phyloP scores from a whole-genome alignment of 1,140 invertebrate genomes.

The Drosophila navojoa region DNA sequence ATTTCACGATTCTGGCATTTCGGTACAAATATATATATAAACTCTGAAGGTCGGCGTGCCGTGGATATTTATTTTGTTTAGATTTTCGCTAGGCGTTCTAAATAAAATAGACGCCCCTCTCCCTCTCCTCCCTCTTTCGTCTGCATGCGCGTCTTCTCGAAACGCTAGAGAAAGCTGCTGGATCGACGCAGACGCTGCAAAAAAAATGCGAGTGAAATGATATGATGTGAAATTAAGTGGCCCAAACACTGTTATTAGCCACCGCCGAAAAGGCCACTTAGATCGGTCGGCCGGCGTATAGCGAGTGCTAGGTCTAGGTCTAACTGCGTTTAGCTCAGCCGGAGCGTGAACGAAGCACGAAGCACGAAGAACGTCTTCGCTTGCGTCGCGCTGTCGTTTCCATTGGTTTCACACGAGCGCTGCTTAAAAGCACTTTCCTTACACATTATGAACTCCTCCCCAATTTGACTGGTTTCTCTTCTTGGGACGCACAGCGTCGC shows the following conservation, averaged over 20 bases:
- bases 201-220: constrained; percentile 65
- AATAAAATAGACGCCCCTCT: constrained; percentile 50
- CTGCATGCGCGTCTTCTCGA: neutral
- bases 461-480: constrained; percentile 55
- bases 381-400: constrained; percentile 41
- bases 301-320: constrained; percentile 20
- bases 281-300: constrained; percentile 44
- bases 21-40: constrained; percentile 52
- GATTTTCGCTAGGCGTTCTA: constrained; percentile 68
- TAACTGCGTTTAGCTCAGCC: constrained; percentile 41
- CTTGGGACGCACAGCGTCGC: constrained; percentile 60
- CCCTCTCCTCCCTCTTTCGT: neutral
- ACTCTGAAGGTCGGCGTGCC: constrained; percentile 75
- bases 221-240: constrained; percentile 57
- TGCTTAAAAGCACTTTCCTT: constrained; percentile 70
- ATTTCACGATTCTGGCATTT: constrained; percentile 56
- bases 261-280: constrained; percentile 67
- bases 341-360: constrained; percentile 58
- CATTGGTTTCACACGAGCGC: constrained; percentile 78
- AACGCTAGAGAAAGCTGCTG: constrained; percentile 51
- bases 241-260: constrained; percentile 69
- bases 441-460: constrained; percentile 47
- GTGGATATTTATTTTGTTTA: constrained; percentile 76
- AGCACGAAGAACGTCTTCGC: constrained; percentile 40
- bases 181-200: constrained; percentile 34